Conservation (phyloP, 2,797 vertebrate genomes). For the Enteromius fasciolatus region DNA sequence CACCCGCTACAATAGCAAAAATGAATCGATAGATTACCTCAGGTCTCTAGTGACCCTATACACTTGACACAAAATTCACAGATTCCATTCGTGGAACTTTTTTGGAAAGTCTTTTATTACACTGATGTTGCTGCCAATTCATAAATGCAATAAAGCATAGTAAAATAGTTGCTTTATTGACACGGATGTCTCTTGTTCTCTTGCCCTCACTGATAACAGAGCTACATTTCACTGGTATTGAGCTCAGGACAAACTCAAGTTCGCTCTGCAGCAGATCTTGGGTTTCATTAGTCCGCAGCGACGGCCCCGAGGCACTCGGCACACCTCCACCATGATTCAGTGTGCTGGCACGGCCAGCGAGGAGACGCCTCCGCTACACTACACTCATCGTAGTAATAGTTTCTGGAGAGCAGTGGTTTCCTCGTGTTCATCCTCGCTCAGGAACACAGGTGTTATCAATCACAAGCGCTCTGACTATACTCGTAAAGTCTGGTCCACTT, state of each 20-base stretch:
- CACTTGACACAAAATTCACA: no score
- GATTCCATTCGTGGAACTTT: not conserved
- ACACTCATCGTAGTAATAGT: not conserved
- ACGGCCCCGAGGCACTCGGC: not conserved
- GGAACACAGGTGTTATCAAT: slow-evolving; percentile 29
- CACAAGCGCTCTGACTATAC: not conserved
- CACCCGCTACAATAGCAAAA: no score
- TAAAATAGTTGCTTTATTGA: not conserved
- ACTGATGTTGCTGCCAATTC: not conserved
- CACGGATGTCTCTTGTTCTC: not conserved
- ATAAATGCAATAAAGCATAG: not conserved
- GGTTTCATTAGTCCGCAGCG: slow-evolving; percentile 7
- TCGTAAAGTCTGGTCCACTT: not conserved
- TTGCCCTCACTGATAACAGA: not conserved
- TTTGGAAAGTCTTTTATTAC: not conserved
- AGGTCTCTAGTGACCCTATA: no score
- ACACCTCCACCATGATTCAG: slow-evolving; percentile 17
- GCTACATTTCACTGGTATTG: not conserved
- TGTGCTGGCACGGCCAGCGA: not conserved
- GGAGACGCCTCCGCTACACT: slow-evolving; percentile 28
- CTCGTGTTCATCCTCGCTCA: not conserved
- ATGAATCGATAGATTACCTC: no score
- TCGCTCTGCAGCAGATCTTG: not conserved
- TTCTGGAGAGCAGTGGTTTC: slow-evolving; percentile 2
- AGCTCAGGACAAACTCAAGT: not conserved